Conservation (phyloP, 2,797 vertebrate species). For the Danionella dracula region DNA sequence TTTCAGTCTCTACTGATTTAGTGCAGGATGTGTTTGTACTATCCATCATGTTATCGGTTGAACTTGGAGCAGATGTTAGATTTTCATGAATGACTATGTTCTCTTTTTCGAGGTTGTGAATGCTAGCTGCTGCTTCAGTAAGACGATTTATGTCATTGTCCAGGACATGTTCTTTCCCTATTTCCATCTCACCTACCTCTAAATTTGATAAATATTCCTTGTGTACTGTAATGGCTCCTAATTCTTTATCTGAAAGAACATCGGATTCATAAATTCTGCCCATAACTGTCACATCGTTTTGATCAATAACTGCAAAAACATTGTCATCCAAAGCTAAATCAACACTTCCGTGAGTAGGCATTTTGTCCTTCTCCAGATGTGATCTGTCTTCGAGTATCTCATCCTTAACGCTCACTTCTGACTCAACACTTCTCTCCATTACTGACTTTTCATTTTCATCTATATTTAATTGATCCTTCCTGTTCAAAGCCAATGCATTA, state of each 20-base stretch:
- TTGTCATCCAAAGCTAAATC: background rate
- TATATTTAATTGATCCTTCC: rapidly evolving
- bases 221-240: background rate
- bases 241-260: too few relatives aligned
- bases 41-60: background rate
- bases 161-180: background rate
- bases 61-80: background rate
- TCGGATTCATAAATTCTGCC: too few relatives aligned
- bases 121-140: background rate
- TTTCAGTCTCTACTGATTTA: too few relatives aligned
- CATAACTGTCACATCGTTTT: background rate
- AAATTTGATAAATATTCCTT: background rate
- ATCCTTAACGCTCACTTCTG: background rate
- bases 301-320: background rate
- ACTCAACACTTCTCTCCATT: background rate
- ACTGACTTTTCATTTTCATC: background rate
- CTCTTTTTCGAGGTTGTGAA: background rate
- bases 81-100: background rate
- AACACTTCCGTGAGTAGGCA: background rate
- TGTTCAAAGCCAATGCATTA: background rate
- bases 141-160: background rate
- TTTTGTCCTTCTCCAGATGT: too few relatives aligned
- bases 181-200: background rate
- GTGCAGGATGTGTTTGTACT: too few relatives aligned
- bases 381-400: background rate